Percentiles rank a stretch among this genome's conserved stretches.
These are phyloP conservation scores for Poeciliopsis presidionis DNA, from an alignment of 2,797 vertebrate genomes.

Conservation along the genomic window DNA sequence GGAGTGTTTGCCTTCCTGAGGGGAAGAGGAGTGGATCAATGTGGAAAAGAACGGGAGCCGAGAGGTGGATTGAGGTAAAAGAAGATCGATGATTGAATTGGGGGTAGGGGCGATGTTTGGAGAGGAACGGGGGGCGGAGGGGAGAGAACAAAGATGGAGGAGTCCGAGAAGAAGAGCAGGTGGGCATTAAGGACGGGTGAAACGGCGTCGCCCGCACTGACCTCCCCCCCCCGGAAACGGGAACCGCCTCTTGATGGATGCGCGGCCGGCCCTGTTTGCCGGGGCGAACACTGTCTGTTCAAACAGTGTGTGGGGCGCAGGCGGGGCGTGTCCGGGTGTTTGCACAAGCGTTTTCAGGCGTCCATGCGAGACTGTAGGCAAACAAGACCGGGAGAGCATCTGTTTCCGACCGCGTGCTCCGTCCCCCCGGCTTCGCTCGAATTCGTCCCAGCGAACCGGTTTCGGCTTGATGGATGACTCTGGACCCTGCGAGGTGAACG, in stretches of 20 bases:
- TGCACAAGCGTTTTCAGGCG: conserved; percentile 37
- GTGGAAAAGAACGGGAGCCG: conserved; percentile 19
- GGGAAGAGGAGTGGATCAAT: conserved; percentile 36
- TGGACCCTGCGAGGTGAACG: conserved; percentile 6
- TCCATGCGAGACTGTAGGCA: conserved; percentile 22
- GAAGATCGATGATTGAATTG: conserved; percentile 39
- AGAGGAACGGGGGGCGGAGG: background rate
- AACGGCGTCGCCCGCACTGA: conserved; percentile 49
- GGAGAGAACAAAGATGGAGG: conserved; percentile 16
- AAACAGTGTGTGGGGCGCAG: conserved; percentile 44
- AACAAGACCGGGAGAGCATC: conserved; percentile 21
- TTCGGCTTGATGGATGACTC: conserved; percentile 28
- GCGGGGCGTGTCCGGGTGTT: conserved; percentile 22
- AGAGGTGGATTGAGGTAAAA: conserved; percentile 18
- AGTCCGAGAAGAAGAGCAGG: conserved; percentile 8
- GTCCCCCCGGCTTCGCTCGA: conserved; percentile 9
- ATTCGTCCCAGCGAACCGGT: conserved; percentile 6
- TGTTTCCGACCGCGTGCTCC: conserved; percentile 11
- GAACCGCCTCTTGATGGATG: conserved; percentile 58
- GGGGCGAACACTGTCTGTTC: conserved; percentile 61
- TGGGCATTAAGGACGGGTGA: conserved; percentile 55
- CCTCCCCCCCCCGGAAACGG: conserved; percentile 42
- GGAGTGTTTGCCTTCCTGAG: conserved; percentile 50
- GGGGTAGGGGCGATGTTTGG: conserved; percentile 22
- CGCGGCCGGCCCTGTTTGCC: conserved; percentile 59